Conservation (phyloP, 2,888 invertebrate species). For the Watsonalla cultraria region DNA sequence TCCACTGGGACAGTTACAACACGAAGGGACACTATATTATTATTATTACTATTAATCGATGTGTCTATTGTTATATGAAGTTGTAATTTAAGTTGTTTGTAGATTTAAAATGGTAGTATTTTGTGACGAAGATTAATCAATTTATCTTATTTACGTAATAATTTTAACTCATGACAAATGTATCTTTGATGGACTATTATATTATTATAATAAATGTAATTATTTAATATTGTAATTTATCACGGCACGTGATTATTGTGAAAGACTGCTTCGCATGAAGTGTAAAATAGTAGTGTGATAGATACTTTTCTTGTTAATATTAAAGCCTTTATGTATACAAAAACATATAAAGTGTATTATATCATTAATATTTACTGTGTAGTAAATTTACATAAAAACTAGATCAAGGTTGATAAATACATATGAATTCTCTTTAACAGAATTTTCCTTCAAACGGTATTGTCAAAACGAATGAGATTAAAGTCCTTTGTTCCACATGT, state of each 20-base stretch:
- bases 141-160: conserved; percentile 40
- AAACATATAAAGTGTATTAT: not conserved
- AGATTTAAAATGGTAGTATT: conserved; percentile 49
- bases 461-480: no score
- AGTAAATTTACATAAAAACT: not conserved
- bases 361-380: not conserved
- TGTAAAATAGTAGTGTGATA: not conserved
- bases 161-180: conserved; percentile 42
- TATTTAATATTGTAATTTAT: not conserved
- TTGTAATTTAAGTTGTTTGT: conserved; percentile 64
- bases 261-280: conserved; percentile 13
- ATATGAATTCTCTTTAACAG: not conserved
- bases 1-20: conserved; percentile 6
- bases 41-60: conserved; percentile 35
- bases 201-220: not conserved
- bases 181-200: conserved; percentile 26
- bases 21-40: conserved; percentile 5
- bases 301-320: not conserved
- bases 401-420: not conserved
- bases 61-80: conserved; percentile 57
- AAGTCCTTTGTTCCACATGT: not conserved
- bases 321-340: not conserved
- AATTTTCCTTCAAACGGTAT: no score
- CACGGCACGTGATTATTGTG: not conserved
- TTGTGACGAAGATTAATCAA: conserved; percentile 31